These are phyloP conservation scores for Bradysia coprophila DNA, from an alignment of 1,140 invertebrate species.

Conservation along the genomic window DNA sequence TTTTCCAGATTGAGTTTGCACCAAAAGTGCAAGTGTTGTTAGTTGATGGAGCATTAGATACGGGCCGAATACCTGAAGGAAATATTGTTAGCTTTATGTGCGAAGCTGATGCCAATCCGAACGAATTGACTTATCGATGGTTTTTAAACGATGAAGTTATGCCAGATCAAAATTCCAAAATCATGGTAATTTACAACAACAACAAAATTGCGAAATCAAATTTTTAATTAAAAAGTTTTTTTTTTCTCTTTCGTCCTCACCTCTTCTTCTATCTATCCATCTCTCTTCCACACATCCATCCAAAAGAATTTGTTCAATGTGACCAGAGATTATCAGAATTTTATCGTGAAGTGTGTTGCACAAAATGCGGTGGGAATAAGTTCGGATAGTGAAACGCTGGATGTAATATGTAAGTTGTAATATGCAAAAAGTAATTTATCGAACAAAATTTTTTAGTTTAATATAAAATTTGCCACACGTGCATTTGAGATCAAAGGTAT, in stretches of 20 bases:
- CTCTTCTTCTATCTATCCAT: not conserved
- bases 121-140: constrained; percentile 49
- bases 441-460: no score
- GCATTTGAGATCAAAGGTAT: no score
- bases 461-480: no score
- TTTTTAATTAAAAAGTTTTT: no score
- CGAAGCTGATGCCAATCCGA: constrained; percentile 58
- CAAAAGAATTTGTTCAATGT: constrained; percentile 29
- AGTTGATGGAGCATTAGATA: constrained; percentile 32
- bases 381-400: constrained; percentile 51
- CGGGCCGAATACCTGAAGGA: constrained; percentile 57
- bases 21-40: constrained; percentile 51
- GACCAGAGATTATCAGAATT: constrained; percentile 47
- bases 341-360: constrained; percentile 63
- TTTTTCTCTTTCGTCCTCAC: not conserved
- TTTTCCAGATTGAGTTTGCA: constrained; percentile 60
- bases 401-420: constrained; percentile 59
- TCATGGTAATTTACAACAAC: not conserved
- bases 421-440: no score
- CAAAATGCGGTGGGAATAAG: constrained; percentile 59
- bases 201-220: not conserved
- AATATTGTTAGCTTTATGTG: constrained; percentile 62
- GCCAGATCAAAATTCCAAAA: not conserved
- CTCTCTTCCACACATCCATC: not conserved
- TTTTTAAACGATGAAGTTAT: constrained; percentile 36